These are phyloP conservation scores for Tachysurus vachellii DNA, from an alignment of 2,113 vertebrate species.

Conservation along the genomic window DNA sequence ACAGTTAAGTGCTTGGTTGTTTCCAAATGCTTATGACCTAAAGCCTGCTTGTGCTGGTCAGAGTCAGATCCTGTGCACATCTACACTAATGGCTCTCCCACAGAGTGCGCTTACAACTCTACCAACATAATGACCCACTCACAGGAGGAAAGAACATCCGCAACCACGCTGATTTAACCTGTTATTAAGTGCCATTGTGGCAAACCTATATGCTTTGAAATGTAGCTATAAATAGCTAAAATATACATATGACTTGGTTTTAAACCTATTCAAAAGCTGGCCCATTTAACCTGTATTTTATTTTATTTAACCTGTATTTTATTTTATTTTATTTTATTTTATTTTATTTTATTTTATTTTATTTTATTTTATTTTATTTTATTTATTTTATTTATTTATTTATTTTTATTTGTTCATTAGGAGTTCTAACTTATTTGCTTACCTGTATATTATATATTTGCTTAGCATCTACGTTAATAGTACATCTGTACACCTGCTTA, in stretches of 20 bases:
- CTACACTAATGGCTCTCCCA: constrained; percentile 48
- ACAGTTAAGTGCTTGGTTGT: constrained; percentile 44
- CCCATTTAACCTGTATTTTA: neutral
- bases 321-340: too few species aligned
- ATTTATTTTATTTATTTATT: too few species aligned
- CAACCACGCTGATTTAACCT: constrained; percentile 36
- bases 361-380: neutral
- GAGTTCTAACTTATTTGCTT: neutral
- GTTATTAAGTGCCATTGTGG: constrained; percentile 40
- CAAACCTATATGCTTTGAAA: too few species aligned
- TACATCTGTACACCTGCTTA: too few species aligned
- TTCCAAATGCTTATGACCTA: constrained; percentile 38
- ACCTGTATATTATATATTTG: neutral
- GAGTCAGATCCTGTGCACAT: constrained; percentile 35
- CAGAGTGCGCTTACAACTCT: constrained; percentile 24
- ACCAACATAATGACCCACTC: constrained; percentile 41
- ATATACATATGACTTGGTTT: neutral
- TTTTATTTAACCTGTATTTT: too few species aligned
- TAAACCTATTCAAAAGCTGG: neutral
- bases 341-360: neutral
- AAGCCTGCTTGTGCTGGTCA: constrained; percentile 30
- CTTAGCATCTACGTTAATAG: neutral
- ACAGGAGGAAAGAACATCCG: constrained; percentile 11
- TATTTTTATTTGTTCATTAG: too few species aligned
- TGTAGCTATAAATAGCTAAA: too few species aligned